Conservation (phyloP, 2,888 invertebrate species). For the Idaea aversata region DNA sequence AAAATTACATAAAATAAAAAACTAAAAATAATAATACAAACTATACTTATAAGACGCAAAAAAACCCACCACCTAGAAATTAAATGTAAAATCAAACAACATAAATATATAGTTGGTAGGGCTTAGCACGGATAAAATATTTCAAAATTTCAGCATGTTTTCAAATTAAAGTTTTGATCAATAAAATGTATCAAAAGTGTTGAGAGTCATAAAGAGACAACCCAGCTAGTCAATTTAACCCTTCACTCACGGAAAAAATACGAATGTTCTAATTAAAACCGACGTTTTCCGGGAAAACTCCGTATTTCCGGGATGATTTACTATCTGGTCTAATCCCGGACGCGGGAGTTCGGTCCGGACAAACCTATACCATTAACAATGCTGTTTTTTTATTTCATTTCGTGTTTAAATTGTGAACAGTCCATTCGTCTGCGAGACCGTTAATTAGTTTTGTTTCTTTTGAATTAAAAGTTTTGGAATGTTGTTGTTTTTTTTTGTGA, state of each 20-base stretch:
- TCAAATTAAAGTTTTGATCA: not conserved
- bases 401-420: slow-evolving; percentile 17
- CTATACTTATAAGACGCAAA: no score
- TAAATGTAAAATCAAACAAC: no score
- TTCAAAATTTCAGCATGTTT: no score
- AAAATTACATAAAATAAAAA: no score
- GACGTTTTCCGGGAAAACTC: slow-evolving; percentile 26
- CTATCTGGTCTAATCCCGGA: slow-evolving; percentile 15
- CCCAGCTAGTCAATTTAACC: slow-evolving; percentile 12
- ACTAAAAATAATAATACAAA: no score
- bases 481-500: slow-evolving; percentile 5
- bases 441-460: slow-evolving; percentile 14
- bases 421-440: slow-evolving; percentile 19
- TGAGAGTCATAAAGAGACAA: not conserved
- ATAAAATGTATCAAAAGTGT: slow-evolving; percentile 15
- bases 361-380: slow-evolving; percentile 11
- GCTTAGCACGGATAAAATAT: no score
- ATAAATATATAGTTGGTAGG: no score
- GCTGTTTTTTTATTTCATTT: slow-evolving; percentile 13
- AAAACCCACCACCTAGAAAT: no score
- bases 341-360: slow-evolving; percentile 7
- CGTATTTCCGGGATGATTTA: slow-evolving; percentile 24
- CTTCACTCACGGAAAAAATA: slow-evolving; percentile 13
- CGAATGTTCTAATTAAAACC: slow-evolving; percentile 31
- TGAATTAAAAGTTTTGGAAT: not conserved